phyloP scores from a whole-genome alignment of 2,797 vertebrate species.

The Anolis apletophallus region DNA sequence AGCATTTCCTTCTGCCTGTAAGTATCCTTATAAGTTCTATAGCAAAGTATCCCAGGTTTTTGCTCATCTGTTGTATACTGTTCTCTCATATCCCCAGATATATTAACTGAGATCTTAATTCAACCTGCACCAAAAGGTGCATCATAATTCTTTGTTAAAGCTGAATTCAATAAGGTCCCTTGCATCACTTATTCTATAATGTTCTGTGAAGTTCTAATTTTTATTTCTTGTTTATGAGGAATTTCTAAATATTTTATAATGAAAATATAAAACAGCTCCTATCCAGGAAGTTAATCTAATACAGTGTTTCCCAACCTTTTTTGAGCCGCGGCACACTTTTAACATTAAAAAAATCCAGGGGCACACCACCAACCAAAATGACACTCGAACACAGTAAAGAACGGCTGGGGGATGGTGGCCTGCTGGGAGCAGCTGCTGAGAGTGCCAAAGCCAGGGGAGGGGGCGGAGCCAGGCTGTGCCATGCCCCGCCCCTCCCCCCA shows the following conservation, averaged over 20 bases:
- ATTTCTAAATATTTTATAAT: neutral
- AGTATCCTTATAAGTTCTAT: conserved; percentile 68
- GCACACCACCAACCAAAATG: too few relatives aligned
- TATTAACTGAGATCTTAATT: conserved; percentile 20
- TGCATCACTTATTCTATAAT: neutral
- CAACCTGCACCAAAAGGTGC: neutral
- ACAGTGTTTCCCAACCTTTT: too few relatives aligned
- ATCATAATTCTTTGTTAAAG: neutral
- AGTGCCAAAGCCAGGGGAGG: too few relatives aligned
- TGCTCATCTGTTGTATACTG: conserved; percentile 1
- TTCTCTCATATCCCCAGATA: conserved; percentile 37
- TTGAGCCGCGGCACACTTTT: too few relatives aligned
- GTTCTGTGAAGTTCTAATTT: neutral
- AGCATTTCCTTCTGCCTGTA: conserved; percentile 95
- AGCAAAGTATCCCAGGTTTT: neutral
- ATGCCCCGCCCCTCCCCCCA: too few relatives aligned
- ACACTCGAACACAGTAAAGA: too few relatives aligned
- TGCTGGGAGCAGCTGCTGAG: too few relatives aligned
- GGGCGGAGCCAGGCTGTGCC: too few relatives aligned
- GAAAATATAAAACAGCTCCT: neutral
- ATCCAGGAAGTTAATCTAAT: neutral
- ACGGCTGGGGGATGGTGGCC: too few relatives aligned
- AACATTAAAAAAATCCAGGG: too few relatives aligned
- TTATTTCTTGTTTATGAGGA: neutral
- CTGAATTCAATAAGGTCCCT: neutral